These are phyloP conservation scores for Pangasianodon hypophthalmus DNA, from an alignment of 2,113 vertebrate species.

Conservation along the genomic window DNA sequence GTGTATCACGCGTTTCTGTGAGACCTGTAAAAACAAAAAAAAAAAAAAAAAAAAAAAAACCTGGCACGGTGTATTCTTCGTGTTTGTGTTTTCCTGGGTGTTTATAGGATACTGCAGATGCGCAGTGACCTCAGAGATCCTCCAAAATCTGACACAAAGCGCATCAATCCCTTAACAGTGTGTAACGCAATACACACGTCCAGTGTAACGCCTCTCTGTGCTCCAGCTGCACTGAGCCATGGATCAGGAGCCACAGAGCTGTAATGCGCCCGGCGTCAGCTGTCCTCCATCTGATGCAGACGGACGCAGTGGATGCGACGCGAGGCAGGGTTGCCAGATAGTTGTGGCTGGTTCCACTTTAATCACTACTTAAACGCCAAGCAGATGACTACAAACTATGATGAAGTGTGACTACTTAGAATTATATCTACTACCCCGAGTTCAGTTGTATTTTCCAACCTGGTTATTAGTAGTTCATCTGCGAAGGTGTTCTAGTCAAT, in stretches of 20 bases:
- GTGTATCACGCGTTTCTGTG: background rate
- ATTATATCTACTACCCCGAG: too few species aligned
- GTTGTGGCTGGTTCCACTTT: too few species aligned
- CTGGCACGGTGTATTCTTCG: background rate
- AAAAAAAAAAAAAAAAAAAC: background rate
- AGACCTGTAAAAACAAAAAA: background rate
- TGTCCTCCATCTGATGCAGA: conserved; percentile 62
- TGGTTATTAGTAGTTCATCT: background rate
- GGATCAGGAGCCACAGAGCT: conserved; percentile 11
- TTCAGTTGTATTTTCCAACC: too few species aligned
- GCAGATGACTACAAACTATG: background rate
- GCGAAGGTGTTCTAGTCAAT: background rate
- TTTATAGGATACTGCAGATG: conserved; percentile 65
- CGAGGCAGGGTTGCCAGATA: conserved; percentile 46
- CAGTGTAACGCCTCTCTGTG: background rate
- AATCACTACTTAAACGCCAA: background rate
- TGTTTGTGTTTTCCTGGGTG: background rate
- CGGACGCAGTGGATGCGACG: conserved; percentile 68
- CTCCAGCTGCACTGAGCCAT: background rate
- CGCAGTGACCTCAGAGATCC: conserved; percentile 8
- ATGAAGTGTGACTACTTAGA: background rate
- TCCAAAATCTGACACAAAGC: background rate
- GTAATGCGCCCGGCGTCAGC: conserved; percentile 39
- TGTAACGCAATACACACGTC: background rate
- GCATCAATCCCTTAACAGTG: background rate